phyloP scores from a whole-genome alignment of 2,888 invertebrate genomes.

The Arge pagana region DNA sequence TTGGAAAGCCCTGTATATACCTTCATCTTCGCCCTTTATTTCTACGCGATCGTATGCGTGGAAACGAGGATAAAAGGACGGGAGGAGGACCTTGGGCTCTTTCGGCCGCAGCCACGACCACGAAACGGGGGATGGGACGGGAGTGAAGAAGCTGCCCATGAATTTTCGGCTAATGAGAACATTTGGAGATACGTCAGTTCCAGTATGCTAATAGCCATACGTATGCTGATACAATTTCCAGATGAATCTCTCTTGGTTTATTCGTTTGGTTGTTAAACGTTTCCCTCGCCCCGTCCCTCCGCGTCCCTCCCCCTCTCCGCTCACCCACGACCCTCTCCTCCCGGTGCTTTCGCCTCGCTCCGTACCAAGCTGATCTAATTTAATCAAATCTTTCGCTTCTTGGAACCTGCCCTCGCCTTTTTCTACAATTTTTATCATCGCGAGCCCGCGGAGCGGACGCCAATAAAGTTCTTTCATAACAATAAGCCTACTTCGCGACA shows the following conservation, averaged over 20 bases:
- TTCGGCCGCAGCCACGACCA: not conserved
- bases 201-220: conserved; percentile 59
- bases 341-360: conserved; percentile 26
- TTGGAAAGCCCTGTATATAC: not conserved
- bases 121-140: conserved; percentile 35
- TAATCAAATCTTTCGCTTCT: too few species aligned
- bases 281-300: conserved; percentile 22
- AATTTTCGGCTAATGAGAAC: conserved; percentile 60
- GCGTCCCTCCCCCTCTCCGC: conserved; percentile 10
- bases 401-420: too few species aligned
- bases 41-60: not conserved
- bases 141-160: conserved; percentile 55
- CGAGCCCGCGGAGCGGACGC: too few species aligned
- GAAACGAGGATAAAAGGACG: not conserved
- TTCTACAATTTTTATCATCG: too few species aligned
- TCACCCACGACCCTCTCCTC: conserved; percentile 20
- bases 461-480: too few species aligned
- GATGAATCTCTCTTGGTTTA: conserved; percentile 53
- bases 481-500: too few species aligned
- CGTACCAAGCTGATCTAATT: conserved; percentile 23
- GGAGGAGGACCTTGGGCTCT: not conserved
- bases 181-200: conserved; percentile 59
- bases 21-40: not conserved
- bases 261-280: conserved; percentile 30
- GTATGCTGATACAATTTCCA: conserved; percentile 59